A percentile compares a stretch with the other conserved stretches of the same genome.
These are phyloP conservation scores for Anorthoa munda DNA, from an alignment of 2,888 invertebrate genomes.

Conservation along the genomic window DNA sequence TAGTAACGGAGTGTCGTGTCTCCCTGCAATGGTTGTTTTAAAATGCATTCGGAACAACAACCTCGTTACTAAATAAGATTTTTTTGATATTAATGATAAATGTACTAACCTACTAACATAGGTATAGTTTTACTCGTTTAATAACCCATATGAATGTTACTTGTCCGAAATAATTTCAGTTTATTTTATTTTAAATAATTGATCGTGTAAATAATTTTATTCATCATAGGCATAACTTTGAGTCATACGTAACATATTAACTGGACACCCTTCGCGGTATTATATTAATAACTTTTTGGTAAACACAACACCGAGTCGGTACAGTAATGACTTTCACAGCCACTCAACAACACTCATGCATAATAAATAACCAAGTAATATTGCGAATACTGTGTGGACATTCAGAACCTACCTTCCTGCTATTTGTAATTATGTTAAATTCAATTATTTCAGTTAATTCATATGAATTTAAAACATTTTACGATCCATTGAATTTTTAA, in stretches of 20 bases:
- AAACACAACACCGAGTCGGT: constrained; percentile 11
- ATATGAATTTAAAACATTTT: constrained; percentile 26
- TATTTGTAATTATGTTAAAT: constrained; percentile 39
- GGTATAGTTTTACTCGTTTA: no score
- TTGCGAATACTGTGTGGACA: constrained; percentile 20
- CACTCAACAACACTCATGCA: constrained; percentile 38
- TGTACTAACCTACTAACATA: no score
- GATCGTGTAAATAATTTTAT: neutral
- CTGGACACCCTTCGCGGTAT: neutral
- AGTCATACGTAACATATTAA: neutral
- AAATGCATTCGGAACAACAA: no score
- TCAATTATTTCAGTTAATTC: constrained; percentile 31
- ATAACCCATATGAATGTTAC: no score
- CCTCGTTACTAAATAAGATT: no score
- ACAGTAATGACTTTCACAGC: constrained; percentile 44
- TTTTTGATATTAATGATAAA: no score
- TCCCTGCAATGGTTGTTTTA: no score
- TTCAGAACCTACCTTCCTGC: neutral
- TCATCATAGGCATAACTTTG: no score
- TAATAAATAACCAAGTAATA: constrained; percentile 38
- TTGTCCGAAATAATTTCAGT: no score
- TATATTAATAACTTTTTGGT: constrained; percentile 5
- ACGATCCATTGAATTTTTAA: constrained; percentile 43
- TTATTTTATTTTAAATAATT: neutral
- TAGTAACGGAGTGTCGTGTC: no score